Conservation (phyloP, 1,140 invertebrate genomes). For the Drosophila ambigua region DNA sequence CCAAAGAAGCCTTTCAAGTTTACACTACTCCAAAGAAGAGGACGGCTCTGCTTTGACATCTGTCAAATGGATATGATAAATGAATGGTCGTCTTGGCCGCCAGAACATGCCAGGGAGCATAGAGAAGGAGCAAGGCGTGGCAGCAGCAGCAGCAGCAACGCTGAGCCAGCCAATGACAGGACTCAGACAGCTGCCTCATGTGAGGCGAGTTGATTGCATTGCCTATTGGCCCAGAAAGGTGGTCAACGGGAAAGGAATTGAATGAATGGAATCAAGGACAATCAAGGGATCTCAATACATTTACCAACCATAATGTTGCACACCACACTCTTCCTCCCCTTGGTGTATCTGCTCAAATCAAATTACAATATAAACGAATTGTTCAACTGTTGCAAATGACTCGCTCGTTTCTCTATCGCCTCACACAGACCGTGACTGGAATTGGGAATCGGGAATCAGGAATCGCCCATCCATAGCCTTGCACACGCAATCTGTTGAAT, state of each 20-base stretch:
- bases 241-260: background rate
- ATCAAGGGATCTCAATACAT: constrained; percentile 26
- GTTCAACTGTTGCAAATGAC: constrained; percentile 63
- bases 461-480: constrained; percentile 9
- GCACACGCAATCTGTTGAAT: constrained; percentile 25
- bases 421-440: constrained; percentile 9
- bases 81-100: constrained; percentile 32
- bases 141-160: background rate
- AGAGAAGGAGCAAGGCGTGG: background rate
- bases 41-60: background rate
- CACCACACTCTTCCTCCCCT: background rate
- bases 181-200: constrained; percentile 17
- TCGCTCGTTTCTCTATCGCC: constrained; percentile 3
- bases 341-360: constrained; percentile 35
- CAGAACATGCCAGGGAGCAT: constrained; percentile 15
- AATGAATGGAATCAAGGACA: background rate
- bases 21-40: background rate
- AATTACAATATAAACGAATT: constrained; percentile 61
- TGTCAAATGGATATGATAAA: constrained; percentile 48
- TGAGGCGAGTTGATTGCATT: constrained; percentile 45
- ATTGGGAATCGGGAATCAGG: constrained; percentile 28
- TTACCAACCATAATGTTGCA: constrained; percentile 33
- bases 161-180: constrained; percentile 9
- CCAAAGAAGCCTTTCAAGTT: constrained; percentile 26
- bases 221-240: constrained; percentile 5